Base-by-base conservation (phyloP, 2,888 invertebrate species). In the Heliconius ethilla region DNA sequence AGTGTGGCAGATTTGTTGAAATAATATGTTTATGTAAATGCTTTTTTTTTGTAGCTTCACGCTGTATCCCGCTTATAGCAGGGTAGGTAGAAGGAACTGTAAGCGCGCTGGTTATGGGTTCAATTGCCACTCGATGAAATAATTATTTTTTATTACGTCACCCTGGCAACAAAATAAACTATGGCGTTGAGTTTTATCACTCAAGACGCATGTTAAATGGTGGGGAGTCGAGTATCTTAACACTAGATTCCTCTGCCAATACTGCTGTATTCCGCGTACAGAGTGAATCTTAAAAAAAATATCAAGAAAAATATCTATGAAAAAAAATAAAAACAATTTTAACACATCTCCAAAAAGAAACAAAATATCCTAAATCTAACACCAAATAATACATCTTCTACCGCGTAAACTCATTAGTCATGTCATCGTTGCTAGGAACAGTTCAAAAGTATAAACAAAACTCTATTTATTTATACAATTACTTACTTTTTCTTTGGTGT, bases 1-100 rank as follows among this genome's bases (percentile, higher is more conserved):
- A 88, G 89, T 90, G 89, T 87, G 87, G 86, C 85, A 83, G 86
- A 87, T 89, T 89, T 86, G 29, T 63, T 83, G 82, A 82, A 37
- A 10, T 37, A 37, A 66, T 59, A n/a, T 59, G 15, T 55, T 18
- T 59, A n/a, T 62, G 3, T n/a, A 62, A 45, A 15, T 45, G 15
- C 13, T 40, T 2, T 45, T 45, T n/a, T 45, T 45, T 45, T 18
- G 45, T 45, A 18, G 45, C 45, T 29, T 33, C 33, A 1, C 37
- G 37, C 37, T 40, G 2, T 40, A 40, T 11, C 11, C 40, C 40
- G 40, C 40, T 40, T 40, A 40, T 40, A 40, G 40, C 7, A 1
- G 33, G 33, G 33, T 33, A 33, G 33, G 33, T 1, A 33, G 33
- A 33, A 1, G 11, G 40, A 40, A 37, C 40, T 40, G n/a, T 59